These are phyloP conservation scores for Harpagus bidentatus DNA, from an alignment of 2,113 vertebrate genomes.

Conservation along the genomic window DNA sequence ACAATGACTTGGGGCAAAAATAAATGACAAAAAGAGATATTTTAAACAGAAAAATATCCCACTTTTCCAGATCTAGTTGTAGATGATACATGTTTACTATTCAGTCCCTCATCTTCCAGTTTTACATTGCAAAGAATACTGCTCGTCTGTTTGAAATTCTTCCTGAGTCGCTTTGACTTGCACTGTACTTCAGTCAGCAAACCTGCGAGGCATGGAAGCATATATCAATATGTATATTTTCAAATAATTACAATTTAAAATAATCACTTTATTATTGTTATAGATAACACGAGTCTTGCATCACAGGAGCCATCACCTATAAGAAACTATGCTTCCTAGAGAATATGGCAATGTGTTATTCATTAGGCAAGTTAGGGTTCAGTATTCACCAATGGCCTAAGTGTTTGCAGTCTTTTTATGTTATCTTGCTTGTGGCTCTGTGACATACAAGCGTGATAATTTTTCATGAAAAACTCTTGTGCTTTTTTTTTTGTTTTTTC, in stretches of 20 bases:
- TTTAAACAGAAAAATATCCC: slow-evolving; percentile 26
- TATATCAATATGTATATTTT: not conserved
- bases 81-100: slow-evolving; percentile 82
- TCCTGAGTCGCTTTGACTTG: slow-evolving; percentile 90
- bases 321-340: not conserved
- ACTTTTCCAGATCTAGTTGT: slow-evolving; percentile 80
- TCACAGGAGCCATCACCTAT: not conserved
- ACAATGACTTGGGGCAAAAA: not conserved
- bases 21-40: not conserved
- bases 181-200: slow-evolving; percentile 94
- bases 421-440: not conserved
- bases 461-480: not conserved
- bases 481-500: not conserved
- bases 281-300: not conserved
- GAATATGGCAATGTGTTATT: not conserved
- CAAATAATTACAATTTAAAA: not conserved
- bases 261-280: not conserved
- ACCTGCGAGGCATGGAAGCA: slow-evolving; percentile 61
- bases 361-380: not conserved
- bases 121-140: slow-evolving; percentile 66
- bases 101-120: slow-evolving; percentile 78
- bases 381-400: not conserved
- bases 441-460: not conserved
- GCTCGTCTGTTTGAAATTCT: slow-evolving; percentile 83
- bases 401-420: not conserved